A percentile compares a stretch with the other conserved stretches of the same genome.
phyloP scores from a whole-genome alignment of 2,797 vertebrate genomes.

The Scyliorhinus canicula region DNA sequence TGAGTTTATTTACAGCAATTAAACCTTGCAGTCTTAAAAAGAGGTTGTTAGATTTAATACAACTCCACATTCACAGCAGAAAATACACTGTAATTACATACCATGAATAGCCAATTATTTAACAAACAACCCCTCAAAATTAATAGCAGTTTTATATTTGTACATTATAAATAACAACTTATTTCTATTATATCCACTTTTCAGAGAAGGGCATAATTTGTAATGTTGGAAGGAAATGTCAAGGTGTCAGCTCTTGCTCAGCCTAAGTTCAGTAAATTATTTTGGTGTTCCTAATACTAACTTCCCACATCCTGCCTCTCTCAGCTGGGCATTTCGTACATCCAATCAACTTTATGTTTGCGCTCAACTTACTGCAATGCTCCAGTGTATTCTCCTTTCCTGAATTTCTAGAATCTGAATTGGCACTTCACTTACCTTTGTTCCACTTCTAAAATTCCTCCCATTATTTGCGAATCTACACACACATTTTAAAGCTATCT shows the following conservation, averaged over 20 bases:
- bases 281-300: not conserved
- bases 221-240: not conserved
- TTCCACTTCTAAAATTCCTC: not conserved
- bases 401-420: not conserved
- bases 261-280: not conserved
- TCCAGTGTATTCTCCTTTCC: not conserved
- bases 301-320: not conserved
- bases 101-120: not conserved
- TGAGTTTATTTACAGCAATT: not conserved
- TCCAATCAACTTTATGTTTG: not conserved
- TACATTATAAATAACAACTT: not conserved
- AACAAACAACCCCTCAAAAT: not conserved
- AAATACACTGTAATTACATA: not conserved
- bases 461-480: not conserved
- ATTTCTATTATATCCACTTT: not conserved
- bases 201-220: not conserved
- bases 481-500: not conserved
- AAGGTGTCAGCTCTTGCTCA: not conserved
- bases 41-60: not conserved
- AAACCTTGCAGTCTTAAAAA: not conserved
- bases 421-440: not conserved
- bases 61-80: not conserved
- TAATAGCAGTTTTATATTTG: not conserved
- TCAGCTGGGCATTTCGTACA: not conserved
- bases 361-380: not conserved